Evolutionary conservation across 2,113 vertebrate species (phyloP).

Genomic region (Triplophysa dalaica): DNA sequence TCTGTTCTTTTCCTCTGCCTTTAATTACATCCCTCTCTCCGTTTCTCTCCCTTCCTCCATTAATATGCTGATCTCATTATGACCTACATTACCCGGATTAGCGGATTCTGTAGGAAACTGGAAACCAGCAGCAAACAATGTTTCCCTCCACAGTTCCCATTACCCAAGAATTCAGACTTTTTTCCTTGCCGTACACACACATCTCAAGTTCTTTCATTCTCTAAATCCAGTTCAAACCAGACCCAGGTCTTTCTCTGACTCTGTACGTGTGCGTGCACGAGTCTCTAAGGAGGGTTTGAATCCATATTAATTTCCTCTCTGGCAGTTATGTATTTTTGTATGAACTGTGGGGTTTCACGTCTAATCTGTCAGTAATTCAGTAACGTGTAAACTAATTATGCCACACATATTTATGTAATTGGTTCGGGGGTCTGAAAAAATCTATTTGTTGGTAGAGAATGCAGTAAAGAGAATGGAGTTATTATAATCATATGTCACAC

Average conservation of each 20-base stretch:
- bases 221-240: constrained; percentile 9
- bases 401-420: constrained; percentile 98
- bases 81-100: constrained; percentile 67
- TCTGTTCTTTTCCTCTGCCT: constrained; percentile 8
- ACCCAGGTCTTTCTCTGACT: constrained; percentile 19
- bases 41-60: constrained; percentile 55
- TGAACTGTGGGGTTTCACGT: constrained; percentile 98
- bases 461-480: constrained; percentile 83
- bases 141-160: constrained; percentile 20
- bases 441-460: constrained; percentile 94
- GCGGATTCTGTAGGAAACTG: constrained; percentile 72
- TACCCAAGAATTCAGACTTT: constrained; percentile 13
- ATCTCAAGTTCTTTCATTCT: constrained; percentile 31
- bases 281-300: constrained; percentile 96
- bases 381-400: constrained; percentile 99
- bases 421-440: constrained; percentile 92
- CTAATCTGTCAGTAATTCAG: constrained; percentile 99
- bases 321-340: constrained; percentile 95
- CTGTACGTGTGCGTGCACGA: constrained; percentile 42
- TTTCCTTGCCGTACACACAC: background rate
- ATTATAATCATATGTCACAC: constrained; percentile 86
- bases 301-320: constrained; percentile 99
- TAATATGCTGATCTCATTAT: constrained; percentile 76
- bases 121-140: constrained; percentile 74
- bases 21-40: constrained; percentile 32